Conservation (phyloP, 64 coral and sea anemone species). For the Stichodactyla helianthus region DNA sequence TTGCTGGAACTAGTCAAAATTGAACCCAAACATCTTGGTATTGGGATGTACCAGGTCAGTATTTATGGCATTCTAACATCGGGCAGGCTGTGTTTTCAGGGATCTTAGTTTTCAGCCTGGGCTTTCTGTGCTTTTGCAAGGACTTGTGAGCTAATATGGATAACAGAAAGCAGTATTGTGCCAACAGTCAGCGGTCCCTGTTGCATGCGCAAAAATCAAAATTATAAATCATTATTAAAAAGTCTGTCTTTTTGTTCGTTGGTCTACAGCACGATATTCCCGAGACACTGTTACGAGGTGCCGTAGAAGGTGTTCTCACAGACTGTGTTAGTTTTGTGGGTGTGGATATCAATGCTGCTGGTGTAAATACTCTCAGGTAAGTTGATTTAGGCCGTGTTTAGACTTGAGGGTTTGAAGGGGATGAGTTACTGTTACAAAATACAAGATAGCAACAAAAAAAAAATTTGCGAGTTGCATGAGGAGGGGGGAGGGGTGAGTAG, state of each 20-base stretch:
- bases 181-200: too few species aligned
- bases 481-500: too few species aligned
- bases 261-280: conserved; percentile 84
- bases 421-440: too few species aligned
- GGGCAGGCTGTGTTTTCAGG: not conserved
- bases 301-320: conserved; percentile 80
- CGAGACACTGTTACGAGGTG: conserved; percentile 53
- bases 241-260: not conserved
- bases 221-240: too few species aligned
- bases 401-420: too few species aligned
- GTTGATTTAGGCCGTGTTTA: not conserved
- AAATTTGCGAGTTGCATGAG: too few species aligned
- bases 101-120: too few species aligned
- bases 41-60: conserved; percentile 98
- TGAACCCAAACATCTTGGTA: conserved; percentile 90
- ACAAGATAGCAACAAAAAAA: too few species aligned
- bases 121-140: too few species aligned
- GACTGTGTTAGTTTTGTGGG: conserved; percentile 98
- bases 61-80: not conserved
- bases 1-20: conserved; percentile 88
- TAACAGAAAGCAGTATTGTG: too few species aligned
- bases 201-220: too few species aligned
- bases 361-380: conserved; percentile 79
- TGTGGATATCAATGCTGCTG: conserved; percentile 77
- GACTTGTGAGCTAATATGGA: too few species aligned